These are phyloP conservation scores for Caenorhabditis briggsae DNA, from an alignment of 1,140 invertebrate genomes.

Conservation along the genomic window DNA sequence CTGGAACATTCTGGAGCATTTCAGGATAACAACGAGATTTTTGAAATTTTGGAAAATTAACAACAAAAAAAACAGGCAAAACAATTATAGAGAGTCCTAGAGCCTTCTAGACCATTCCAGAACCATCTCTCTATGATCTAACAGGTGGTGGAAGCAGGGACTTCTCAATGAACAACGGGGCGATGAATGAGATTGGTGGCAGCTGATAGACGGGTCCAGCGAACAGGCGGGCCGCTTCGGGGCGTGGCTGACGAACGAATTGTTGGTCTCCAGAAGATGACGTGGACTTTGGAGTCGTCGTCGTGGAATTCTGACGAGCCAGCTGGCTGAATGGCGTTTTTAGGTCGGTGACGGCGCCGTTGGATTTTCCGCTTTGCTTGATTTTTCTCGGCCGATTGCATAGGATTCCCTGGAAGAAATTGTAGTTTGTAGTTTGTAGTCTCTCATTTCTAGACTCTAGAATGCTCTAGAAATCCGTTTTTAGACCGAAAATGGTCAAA, in stretches of 20 bases:
- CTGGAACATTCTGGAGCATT: too few relatives aligned
- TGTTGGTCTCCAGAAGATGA: neutral
- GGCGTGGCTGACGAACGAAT: conserved; percentile 32
- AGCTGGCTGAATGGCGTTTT: conserved; percentile 34
- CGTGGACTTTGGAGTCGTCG: neutral
- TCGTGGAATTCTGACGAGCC: neutral
- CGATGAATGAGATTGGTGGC: conserved; percentile 26
- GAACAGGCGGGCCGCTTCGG: conserved; percentile 8
- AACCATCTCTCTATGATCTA: neutral
- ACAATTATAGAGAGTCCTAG: too few relatives aligned
- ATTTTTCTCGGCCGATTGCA: neutral
- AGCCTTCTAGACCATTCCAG: too few relatives aligned
- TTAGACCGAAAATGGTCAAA: too few relatives aligned
- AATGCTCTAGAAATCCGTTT: too few relatives aligned
- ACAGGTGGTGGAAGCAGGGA: conserved; percentile 5
- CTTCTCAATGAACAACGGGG: conserved; percentile 38
- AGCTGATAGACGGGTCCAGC: conserved; percentile 23
- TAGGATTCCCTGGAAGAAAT: conserved; percentile 23
- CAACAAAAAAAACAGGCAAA: too few relatives aligned
- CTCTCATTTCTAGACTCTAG: too few relatives aligned
- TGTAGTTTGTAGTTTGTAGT: too few relatives aligned
- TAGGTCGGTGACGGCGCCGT: neutral
- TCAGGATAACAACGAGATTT: too few relatives aligned
- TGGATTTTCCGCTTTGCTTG: neutral
- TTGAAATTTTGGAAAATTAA: too few relatives aligned